Evolutionary conservation across 2,888 invertebrate species (phyloP).

Genomic region (Lumbricus terrestris): DNA sequence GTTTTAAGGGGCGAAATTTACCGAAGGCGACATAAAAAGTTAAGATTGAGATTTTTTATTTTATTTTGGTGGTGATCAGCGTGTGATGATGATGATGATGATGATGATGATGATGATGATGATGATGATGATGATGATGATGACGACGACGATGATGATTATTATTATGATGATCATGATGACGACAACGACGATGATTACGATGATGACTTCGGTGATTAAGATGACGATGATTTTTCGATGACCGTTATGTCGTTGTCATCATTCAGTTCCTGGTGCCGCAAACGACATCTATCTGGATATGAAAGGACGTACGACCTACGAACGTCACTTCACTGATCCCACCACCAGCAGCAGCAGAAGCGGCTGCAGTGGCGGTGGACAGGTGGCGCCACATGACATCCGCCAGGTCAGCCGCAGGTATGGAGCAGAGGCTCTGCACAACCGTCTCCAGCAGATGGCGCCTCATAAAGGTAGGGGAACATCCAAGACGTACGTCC

Average conservation of each 20-base stretch:
- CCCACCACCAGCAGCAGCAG: no score
- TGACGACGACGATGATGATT: not conserved
- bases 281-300: slow-evolving; percentile 15
- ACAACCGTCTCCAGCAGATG: not conserved
- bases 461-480: not conserved
- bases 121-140: not conserved
- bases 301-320: slow-evolving; percentile 25
- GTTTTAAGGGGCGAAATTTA: no score
- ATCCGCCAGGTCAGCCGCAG: not conserved
- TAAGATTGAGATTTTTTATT: no score
- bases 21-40: no score
- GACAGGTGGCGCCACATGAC: not conserved
- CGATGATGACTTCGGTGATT: not conserved
- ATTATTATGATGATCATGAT: not conserved
- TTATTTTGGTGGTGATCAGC: no score
- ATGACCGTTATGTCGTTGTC: not conserved
- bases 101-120: not conserved
- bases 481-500: not conserved
- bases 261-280: not conserved
- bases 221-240: not conserved
- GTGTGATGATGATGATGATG: no score
- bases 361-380: no score
- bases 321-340: slow-evolving; percentile 29
- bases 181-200: not conserved
- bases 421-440: not conserved